These are phyloP conservation scores for Archips crataeganus DNA, from an alignment of 2,888 invertebrate species.

Conservation along the genomic window DNA sequence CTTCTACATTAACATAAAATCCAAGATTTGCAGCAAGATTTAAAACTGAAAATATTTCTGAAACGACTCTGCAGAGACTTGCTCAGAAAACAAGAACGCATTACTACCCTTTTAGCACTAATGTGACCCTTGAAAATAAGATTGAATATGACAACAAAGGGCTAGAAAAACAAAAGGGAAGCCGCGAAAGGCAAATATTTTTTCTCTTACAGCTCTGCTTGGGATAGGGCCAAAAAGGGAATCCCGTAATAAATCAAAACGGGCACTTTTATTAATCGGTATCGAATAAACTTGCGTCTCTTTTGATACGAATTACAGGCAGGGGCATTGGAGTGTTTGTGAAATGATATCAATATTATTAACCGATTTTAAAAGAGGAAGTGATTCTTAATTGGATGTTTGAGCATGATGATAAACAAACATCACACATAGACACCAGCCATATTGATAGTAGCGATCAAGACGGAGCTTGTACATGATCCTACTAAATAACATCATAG, in stretches of 20 bases:
- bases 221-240: conserved; percentile 43
- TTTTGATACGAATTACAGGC: conserved; percentile 1
- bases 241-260: conserved; percentile 32
- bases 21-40: background rate
- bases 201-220: conserved; percentile 45
- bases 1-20: background rate
- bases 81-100: conserved; percentile 29
- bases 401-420: too few relatives aligned
- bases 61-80: conserved; percentile 10
- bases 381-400: too few relatives aligned
- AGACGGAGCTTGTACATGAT: too few relatives aligned
- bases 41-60: conserved; percentile 12
- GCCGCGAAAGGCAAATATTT: conserved; percentile 46
- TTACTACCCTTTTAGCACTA: conserved; percentile 37
- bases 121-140: conserved; percentile 42
- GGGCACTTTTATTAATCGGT: conserved; percentile 36
- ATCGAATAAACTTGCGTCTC: conserved; percentile 23
- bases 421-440: too few relatives aligned
- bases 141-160: conserved; percentile 44
- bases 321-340: background rate
- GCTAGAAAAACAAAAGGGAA: conserved; percentile 45
- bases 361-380: too few relatives aligned
- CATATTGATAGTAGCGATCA: too few relatives aligned
- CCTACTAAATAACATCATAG: too few relatives aligned
- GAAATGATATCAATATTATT: background rate